Conservation (phyloP, 1,140 invertebrate species). For the Euborellia annulipes region DNA sequence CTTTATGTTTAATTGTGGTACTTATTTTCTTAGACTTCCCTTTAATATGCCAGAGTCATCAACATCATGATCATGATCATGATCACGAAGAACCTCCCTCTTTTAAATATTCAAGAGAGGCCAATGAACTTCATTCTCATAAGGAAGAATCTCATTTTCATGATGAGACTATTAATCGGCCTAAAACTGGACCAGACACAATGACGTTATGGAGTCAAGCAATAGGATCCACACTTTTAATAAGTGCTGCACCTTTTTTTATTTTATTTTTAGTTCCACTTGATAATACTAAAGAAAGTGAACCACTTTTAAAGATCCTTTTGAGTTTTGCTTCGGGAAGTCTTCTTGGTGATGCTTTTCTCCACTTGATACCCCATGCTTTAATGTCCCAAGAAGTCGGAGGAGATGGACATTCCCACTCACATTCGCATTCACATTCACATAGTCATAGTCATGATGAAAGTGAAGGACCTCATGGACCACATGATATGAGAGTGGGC, state of each 20-base stretch:
- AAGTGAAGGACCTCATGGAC: constrained; percentile 30
- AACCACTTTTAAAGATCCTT: constrained; percentile 74
- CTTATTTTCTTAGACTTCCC: constrained; percentile 30
- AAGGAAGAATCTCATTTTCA: constrained; percentile 7
- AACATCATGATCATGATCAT: constrained; percentile 24
- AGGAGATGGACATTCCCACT: constrained; percentile 31
- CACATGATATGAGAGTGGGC: constrained; percentile 72
- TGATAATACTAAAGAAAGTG: constrained; percentile 66
- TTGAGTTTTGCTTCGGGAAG: constrained; percentile 91
- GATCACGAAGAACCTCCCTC: constrained; percentile 38
- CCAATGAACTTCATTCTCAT: constrained; percentile 36
- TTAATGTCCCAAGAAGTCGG: constrained; percentile 43
- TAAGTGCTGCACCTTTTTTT: constrained; percentile 86
- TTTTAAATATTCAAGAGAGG: constrained; percentile 58
- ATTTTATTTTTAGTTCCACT: constrained; percentile 89
- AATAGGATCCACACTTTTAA: constrained; percentile 74
- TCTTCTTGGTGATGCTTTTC: constrained; percentile 86
- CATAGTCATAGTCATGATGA: constrained; percentile 30
- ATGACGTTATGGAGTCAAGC: constrained; percentile 55
- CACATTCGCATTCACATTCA: constrained; percentile 35
- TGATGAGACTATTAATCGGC: constrained; percentile 8
- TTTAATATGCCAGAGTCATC: constrained; percentile 25
- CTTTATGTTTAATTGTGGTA: constrained; percentile 21
- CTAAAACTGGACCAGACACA: constrained; percentile 5
- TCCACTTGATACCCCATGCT: constrained; percentile 93